These are phyloP conservation scores for Holothuria glaberrima DNA, from an alignment of 35 echinoderm and acorn worm genomes.

Conservation along the genomic window DNA sequence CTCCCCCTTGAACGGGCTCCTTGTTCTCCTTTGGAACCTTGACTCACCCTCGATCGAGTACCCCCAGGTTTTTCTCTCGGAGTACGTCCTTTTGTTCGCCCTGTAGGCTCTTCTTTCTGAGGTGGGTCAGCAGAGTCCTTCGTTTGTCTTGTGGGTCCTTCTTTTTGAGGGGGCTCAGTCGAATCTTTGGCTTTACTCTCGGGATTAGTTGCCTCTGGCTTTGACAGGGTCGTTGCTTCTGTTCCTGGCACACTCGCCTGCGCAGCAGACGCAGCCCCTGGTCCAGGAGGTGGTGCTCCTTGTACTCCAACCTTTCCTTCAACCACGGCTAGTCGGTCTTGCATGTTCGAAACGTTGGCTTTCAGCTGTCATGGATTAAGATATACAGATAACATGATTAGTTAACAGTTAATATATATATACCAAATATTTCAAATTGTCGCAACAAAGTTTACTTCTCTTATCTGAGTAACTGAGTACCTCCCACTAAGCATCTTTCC, in stretches of 20 bases:
- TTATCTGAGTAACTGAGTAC: too few relatives aligned
- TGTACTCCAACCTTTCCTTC: neutral
- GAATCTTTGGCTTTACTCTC: neutral
- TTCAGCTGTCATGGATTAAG: constrained; percentile 16
- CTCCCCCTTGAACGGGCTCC: constrained; percentile 17
- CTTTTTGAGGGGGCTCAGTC: neutral
- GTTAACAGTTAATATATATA: too few relatives aligned
- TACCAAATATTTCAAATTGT: too few relatives aligned
- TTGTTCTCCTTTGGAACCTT: constrained; percentile 47
- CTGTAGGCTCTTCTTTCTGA: neutral
- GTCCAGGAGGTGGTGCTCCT: neutral
- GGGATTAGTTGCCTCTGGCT: neutral
- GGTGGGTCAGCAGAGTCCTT: neutral
- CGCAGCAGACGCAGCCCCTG: neutral
- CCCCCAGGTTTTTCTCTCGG: constrained; percentile 37
- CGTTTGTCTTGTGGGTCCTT: neutral
- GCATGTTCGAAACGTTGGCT: constrained; percentile 31
- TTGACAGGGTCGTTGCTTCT: neutral
- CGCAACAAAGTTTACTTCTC: too few relatives aligned
- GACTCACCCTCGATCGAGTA: constrained; percentile 36
- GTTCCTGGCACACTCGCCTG: neutral
- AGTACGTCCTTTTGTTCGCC: neutral
- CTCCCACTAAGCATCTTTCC: too few relatives aligned
- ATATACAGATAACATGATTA: too few relatives aligned
- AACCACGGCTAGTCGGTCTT: neutral